phyloP scores from a whole-genome alignment of 2,888 invertebrate genomes.

The Noctua janthina region DNA sequence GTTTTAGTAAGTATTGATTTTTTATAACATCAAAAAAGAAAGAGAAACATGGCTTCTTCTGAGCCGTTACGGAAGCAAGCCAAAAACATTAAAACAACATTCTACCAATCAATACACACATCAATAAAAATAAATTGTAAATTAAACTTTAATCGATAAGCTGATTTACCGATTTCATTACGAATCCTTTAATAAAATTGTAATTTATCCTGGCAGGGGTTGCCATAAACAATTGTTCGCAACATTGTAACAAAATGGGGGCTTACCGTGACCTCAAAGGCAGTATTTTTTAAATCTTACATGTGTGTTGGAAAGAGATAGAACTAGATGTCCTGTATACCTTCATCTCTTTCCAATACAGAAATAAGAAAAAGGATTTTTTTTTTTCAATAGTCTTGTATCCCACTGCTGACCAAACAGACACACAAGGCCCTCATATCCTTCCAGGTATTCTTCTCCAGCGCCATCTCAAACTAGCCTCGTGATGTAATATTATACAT shows the following conservation, averaged over 20 bases:
- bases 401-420: too few species aligned
- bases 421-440: too few species aligned
- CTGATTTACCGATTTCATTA: constrained; percentile 56
- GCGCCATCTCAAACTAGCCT: too few species aligned
- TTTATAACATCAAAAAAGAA: neutral
- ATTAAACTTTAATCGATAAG: constrained; percentile 50
- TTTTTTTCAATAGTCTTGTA: too few species aligned
- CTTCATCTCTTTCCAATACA: too few species aligned
- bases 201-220: constrained; percentile 42
- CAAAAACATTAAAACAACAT: constrained; percentile 30
- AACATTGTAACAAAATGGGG: constrained; percentile 31
- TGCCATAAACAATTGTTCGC: constrained; percentile 52
- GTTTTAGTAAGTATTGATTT: neutral
- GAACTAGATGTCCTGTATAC: too few species aligned
- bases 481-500: too few species aligned
- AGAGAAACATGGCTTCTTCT: neutral
- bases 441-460: too few species aligned
- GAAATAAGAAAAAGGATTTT: too few species aligned
- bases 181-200: constrained; percentile 49
- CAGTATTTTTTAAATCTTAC: too few species aligned
- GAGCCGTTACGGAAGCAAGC: constrained; percentile 25
- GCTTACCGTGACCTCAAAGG: too few species aligned
- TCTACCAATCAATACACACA: constrained; percentile 31
- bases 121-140: constrained; percentile 37
- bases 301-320: too few species aligned